Evolutionary conservation across 2,113 vertebrate species (phyloP), one percentile per base, ranked within the genome.

Genomic region (Carassius gibelio): DNA sequence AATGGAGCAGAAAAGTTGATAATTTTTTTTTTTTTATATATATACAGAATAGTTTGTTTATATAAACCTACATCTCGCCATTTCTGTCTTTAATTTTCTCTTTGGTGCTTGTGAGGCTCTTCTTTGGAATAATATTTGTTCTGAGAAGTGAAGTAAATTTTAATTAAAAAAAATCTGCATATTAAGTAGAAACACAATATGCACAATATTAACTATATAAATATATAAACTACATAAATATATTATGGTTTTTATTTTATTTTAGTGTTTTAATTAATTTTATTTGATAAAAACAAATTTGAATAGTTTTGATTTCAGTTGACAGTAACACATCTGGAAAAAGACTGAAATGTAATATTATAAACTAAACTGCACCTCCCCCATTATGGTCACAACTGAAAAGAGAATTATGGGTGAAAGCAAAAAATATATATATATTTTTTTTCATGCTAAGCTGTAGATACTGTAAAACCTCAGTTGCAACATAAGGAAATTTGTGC

Each of bases 91-190:
- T 66, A 30, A 66, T 23, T 75, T 74, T 8, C 8, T 38, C 68
- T 21, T 42, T 45, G 69, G 19, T 10, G 71, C 36, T 21, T 72
- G 6, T 69, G 36, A 72, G 15, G 15, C 34, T 72, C 19, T 4
- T 48, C 45, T 72, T 72, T 72, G 68, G 17, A 71, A 72, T 72
- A 72, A 42, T 45, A 72, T 72, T 45, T 45, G 69, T 45, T 72
- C 36, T 45, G 36, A 72, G 36, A 72, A 42, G 69, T 72, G 36
- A 8, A 72, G 9, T 21, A 72, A 9, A 71, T 71, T 36, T 5
- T 4, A 71, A 71, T 42, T 2, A 1, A 26, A 17, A 71, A 38
- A 71, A 71, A 10, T 21, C 17, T 38, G 38, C 8, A 42, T 9
- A 42, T 36, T 72, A 36, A 19, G 8, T n/a, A 72, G 36, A 72